Conservation (phyloP, 2,888 invertebrate genomes). For the Ochropacha duplaris region DNA sequence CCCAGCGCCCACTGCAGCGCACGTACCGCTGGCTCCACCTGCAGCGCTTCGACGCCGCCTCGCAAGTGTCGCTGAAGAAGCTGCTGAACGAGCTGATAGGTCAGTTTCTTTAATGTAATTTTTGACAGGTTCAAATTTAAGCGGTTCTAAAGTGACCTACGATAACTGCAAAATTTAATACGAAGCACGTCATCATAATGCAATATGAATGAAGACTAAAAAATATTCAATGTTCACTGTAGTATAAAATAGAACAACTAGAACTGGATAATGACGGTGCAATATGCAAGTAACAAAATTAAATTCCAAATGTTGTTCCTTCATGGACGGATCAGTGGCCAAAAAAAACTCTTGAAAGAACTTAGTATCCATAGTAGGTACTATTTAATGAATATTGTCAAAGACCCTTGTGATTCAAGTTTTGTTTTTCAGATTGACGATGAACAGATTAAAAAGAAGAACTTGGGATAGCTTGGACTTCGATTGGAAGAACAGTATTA, state of each 20-base stretch:
- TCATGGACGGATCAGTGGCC: no score
- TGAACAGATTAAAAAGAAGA: slow-evolving; percentile 73
- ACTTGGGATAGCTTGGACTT: slow-evolving; percentile 85
- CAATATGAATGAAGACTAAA: no score
- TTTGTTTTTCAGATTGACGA: slow-evolving; percentile 60
- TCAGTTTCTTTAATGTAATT: slow-evolving; percentile 16
- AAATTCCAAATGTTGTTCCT: no score
- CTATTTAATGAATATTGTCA: neutral
- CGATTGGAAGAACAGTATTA: slow-evolving; percentile 78
- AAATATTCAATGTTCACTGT: no score
- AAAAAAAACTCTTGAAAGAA: no score
- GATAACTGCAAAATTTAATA: no score
- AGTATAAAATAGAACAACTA: no score
- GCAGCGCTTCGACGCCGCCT: slow-evolving; percentile 86
- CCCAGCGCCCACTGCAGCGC: slow-evolving; percentile 76
- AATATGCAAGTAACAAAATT: no score
- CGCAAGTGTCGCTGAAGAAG: slow-evolving; percentile 89
- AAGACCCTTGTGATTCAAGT: slow-evolving; percentile 2
- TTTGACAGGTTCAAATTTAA: neutral
- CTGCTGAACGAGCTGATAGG: slow-evolving; percentile 84
- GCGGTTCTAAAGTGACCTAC: no score
- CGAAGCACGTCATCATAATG: no score
- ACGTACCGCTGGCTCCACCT: slow-evolving; percentile 70
- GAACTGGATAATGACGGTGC: no score
- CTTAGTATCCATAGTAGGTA: neutral